Evolutionary conservation across 2,113 vertebrate genomes (phyloP).

Genomic region (Microtus ochrogaster): DNA sequence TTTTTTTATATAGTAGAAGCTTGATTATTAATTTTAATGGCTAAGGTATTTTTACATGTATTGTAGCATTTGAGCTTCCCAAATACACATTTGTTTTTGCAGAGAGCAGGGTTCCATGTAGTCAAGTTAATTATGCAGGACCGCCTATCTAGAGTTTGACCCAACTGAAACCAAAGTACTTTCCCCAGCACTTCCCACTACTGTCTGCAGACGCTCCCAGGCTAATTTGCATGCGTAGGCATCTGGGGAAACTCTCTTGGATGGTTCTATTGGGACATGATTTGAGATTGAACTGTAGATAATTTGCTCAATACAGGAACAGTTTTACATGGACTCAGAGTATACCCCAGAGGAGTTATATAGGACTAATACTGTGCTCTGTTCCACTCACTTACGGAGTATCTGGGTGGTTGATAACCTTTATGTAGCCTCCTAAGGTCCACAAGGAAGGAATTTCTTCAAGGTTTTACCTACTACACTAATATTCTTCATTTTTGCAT

Average conservation of each 20-base stretch:
- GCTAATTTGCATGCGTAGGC: not conserved
- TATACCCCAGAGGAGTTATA: not conserved
- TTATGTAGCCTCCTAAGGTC: not conserved
- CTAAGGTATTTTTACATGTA: conserved; percentile 32
- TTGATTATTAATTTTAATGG: conserved; percentile 41
- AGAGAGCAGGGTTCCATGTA: conserved; percentile 28
- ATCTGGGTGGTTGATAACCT: not conserved
- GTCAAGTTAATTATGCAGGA: not conserved
- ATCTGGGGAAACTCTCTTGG: not conserved
- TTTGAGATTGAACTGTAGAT: conserved; percentile 19
- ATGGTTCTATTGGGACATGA: not conserved
- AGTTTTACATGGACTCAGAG: not conserved
- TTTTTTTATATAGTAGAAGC: not conserved
- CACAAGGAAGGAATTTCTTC: not conserved
- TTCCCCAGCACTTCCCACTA: not conserved
- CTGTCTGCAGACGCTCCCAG: conserved; percentile 5
- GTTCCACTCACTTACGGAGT: not conserved
- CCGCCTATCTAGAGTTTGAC: not conserved
- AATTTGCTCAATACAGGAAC: conserved; percentile 3
- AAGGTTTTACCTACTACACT: conserved; percentile 34
- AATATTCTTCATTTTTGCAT: conserved; percentile 46
- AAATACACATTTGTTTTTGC: conserved; percentile 40
- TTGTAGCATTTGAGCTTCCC: conserved; percentile 36
- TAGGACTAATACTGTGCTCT: not conserved
- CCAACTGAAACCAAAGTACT: conserved; percentile 14